Conservation (phyloP, 2,797 vertebrate genomes). For the Coilia nasus region DNA sequence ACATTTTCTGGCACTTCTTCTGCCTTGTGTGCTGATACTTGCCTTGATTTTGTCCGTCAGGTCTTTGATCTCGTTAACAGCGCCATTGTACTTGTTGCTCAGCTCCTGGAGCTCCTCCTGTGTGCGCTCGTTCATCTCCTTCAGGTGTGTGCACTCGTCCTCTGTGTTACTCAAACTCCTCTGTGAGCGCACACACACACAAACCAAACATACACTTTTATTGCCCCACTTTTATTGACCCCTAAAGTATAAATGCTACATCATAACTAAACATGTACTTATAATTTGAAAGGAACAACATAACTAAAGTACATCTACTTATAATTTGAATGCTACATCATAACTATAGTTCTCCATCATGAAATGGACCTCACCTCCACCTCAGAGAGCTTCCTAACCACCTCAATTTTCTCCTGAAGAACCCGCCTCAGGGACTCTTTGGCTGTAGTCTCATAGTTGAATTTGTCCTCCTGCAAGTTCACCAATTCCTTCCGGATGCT, state of each 20-base stretch:
- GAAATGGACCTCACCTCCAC: constrained; percentile 83
- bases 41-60: constrained; percentile 97
- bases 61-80: constrained; percentile 97
- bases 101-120: constrained; percentile 96
- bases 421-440: constrained; percentile 98
- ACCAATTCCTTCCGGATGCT: constrained; percentile 94
- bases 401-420: constrained; percentile 99
- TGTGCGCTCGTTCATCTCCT: constrained; percentile 95
- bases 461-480: constrained; percentile 97
- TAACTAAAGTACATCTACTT: too few relatives aligned
- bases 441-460: constrained; percentile 97
- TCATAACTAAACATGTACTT: background rate
- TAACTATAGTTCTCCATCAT: background rate
- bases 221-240: too few relatives aligned
- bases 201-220: background rate
- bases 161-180: constrained; percentile 96
- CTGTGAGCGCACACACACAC: constrained; percentile 65
- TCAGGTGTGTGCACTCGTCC: constrained; percentile 98
- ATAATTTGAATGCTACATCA: too few relatives aligned
- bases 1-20: too few relatives aligned
- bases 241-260: background rate
- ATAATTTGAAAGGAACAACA: too few relatives aligned
- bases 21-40: constrained; percentile 39
- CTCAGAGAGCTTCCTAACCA: constrained; percentile 96
- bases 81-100: constrained; percentile 96